Evolutionary conservation across 2,888 invertebrate species (phyloP).

Genomic region (Escarpia spicata): DNA sequence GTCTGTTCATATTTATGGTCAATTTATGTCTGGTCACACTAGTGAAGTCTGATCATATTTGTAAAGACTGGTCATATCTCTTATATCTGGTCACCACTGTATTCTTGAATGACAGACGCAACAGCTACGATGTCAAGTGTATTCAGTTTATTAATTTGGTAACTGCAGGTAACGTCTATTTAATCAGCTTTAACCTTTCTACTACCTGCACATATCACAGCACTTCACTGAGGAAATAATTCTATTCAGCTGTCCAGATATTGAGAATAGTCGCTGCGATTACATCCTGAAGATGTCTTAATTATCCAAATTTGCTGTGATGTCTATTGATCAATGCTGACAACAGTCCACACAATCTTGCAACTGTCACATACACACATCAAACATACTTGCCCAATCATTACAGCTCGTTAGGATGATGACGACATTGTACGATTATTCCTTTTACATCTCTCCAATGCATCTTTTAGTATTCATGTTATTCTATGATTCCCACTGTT

Average conservation of each 20-base stretch:
- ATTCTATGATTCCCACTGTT: background rate
- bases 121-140: background rate
- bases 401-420: background rate
- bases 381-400: background rate
- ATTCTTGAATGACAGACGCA: background rate
- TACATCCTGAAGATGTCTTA: conserved; percentile 2
- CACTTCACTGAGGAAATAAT: background rate
- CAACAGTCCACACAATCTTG: background rate
- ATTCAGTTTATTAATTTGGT: background rate
- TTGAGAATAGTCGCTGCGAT: too few relatives aligned
- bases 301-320: background rate
- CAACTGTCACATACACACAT: background rate
- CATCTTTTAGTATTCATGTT: background rate
- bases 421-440: background rate
- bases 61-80: too few relatives aligned
- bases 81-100: too few relatives aligned
- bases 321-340: background rate
- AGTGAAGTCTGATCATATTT: too few relatives aligned
- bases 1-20: too few relatives aligned
- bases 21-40: background rate
- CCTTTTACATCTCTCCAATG: background rate
- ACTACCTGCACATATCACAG: background rate
- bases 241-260: background rate
- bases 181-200: background rate
- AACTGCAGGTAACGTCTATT: background rate